These are phyloP conservation scores for Tapirus indicus DNA, from an alignment of 2,797 vertebrate species.

Conservation along the genomic window DNA sequence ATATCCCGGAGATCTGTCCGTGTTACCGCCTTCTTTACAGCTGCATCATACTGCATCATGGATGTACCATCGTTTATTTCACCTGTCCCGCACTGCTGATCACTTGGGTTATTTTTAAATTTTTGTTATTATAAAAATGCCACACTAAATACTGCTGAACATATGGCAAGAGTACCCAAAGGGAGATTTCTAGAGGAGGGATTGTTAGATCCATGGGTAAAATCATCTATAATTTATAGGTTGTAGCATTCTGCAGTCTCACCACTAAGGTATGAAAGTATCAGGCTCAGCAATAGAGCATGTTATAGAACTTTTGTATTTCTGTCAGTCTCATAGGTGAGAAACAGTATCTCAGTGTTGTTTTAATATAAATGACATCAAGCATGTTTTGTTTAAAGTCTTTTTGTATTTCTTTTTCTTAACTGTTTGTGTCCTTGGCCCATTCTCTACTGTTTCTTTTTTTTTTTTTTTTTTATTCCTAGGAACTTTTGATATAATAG, in stretches of 20 bases:
- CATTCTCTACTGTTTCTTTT: neutral
- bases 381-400: neutral
- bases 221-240: neutral
- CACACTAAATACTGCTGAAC: neutral
- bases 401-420: neutral
- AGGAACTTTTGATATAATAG: neutral
- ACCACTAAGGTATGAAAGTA: neutral
- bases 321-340: neutral
- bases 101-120: neutral
- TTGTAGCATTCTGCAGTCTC: neutral
- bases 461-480: neutral
- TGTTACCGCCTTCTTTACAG: neutral
- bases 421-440: neutral
- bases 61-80: neutral
- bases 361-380: constrained; percentile 32
- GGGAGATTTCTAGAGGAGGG: neutral
- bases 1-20: neutral
- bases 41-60: too few relatives aligned
- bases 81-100: too few relatives aligned
- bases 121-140: neutral
- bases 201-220: neutral
- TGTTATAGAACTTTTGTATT: neutral
- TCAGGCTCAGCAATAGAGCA: neutral
- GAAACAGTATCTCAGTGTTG: neutral
- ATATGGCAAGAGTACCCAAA: neutral